These are phyloP conservation scores for Anoplopoma fimbria DNA, from an alignment of 2,113 vertebrate genomes.

Conservation along the genomic window DNA sequence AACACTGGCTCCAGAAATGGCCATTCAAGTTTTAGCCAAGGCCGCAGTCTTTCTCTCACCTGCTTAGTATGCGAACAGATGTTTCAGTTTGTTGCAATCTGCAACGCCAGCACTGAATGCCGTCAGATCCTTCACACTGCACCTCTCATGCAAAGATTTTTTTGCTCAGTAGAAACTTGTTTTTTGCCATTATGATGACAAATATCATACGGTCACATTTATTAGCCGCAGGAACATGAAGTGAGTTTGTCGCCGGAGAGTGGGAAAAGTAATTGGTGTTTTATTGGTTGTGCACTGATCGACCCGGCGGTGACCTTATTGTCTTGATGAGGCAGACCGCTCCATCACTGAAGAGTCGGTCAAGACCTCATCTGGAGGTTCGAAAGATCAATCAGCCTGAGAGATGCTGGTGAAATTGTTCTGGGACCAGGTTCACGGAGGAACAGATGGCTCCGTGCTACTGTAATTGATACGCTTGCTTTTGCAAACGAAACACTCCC, in stretches of 20 bases:
- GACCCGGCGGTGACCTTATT: constrained; percentile 43
- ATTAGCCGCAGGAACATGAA: neutral
- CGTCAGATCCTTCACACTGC: too few relatives aligned
- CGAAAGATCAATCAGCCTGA: constrained; percentile 51
- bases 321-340: neutral
- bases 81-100: too few relatives aligned
- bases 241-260: constrained; percentile 9
- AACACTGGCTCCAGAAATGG: neutral
- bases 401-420: constrained; percentile 38
- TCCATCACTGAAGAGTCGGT: constrained; percentile 39
- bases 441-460: constrained; percentile 1
- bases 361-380: constrained; percentile 48
- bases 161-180: neutral
- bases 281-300: constrained; percentile 33
- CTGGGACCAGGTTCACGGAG: constrained; percentile 22
- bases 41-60: neutral
- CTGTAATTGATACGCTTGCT: constrained; percentile 45
- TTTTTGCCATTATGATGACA: neutral
- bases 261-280: constrained; percentile 36
- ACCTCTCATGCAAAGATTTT: neutral
- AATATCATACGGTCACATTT: neutral
- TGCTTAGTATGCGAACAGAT: neutral
- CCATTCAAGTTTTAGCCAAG: too few relatives aligned
- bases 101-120: too few relatives aligned
- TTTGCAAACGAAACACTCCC: constrained; percentile 29